A percentile compares a stretch with the other conserved stretches of the same genome.
Conservation (phyloP, 2,888 invertebrate species). For the Cataglyphis cursor region DNA sequence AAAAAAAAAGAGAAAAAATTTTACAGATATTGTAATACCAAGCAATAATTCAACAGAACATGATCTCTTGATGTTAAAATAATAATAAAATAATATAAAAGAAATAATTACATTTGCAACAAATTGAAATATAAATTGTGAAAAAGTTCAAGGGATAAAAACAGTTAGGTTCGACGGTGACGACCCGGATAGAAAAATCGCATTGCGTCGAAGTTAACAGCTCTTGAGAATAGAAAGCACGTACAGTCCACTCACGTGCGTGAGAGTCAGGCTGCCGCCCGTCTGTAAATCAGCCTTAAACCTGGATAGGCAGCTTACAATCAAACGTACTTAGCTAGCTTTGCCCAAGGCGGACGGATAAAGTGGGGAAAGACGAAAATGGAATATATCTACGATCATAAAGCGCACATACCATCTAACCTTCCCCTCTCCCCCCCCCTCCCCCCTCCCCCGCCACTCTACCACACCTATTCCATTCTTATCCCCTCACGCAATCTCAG, state of each 20-base stretch:
- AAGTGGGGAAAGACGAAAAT: slow-evolving; percentile 77
- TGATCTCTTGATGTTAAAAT: not conserved
- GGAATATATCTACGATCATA: slow-evolving; percentile 78
- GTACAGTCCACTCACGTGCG: slow-evolving; percentile 83
- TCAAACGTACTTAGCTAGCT: slow-evolving; percentile 85
- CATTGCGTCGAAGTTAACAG: slow-evolving; percentile 64
- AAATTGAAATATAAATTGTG: not conserved
- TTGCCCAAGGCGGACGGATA: slow-evolving; percentile 65
- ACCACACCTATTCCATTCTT: slow-evolving; percentile 34
- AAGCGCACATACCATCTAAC: slow-evolving; percentile 59
- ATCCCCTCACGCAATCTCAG: slow-evolving; percentile 40
- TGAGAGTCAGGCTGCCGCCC: slow-evolving; percentile 71
- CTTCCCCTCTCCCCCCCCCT: not conserved
- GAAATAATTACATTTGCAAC: not conserved
- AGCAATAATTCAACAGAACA: not conserved
- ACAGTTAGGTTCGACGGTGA: not conserved
- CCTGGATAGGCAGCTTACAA: slow-evolving; percentile 83
- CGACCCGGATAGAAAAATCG: slow-evolving; percentile 15
- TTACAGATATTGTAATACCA: not conserved
- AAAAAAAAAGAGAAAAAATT: not conserved
- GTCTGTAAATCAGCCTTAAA: slow-evolving; percentile 85
- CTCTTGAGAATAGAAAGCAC: slow-evolving; percentile 65
- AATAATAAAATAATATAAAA: not conserved
- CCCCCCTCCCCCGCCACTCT: not conserved
- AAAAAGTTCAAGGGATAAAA: not conserved